Percentiles rank a stretch among this genome's conserved stretches.
Conservation (phyloP, 2,888 invertebrate genomes). For the Dinocampus coccinellae region DNA sequence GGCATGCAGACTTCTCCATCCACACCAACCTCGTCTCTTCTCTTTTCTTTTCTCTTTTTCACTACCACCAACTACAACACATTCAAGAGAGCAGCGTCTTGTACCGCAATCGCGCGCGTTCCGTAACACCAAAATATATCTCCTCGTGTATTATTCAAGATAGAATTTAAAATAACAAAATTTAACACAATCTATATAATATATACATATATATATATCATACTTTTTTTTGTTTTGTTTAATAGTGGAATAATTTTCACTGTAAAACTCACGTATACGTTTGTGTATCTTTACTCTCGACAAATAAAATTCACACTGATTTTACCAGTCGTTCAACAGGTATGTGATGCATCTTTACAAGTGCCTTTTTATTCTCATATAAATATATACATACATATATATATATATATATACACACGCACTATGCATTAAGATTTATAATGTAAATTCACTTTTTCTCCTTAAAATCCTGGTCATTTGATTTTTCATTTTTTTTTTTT, state of each 20-base stretch:
- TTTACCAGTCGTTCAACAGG: neutral
- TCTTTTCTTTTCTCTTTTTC: slow-evolving; percentile 42
- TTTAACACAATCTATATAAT: neutral
- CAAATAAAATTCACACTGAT: neutral
- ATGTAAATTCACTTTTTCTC: neutral
- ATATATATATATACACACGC: neutral
- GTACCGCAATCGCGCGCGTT: slow-evolving; percentile 5
- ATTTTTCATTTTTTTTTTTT: too few species aligned
- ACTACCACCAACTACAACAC: slow-evolving; percentile 40
- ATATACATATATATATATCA: too few species aligned
- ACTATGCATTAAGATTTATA: neutral
- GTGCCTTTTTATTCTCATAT: neutral
- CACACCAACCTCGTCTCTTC: slow-evolving; percentile 29
- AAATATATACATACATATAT: neutral
- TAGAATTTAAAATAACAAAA: neutral
- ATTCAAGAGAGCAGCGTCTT: slow-evolving; percentile 32
- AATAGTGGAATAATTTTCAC: too few species aligned
- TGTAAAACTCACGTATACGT: too few species aligned
- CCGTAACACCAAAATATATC: neutral
- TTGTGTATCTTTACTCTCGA: neutral
- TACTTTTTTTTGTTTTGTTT: too few species aligned
- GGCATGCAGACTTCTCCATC: slow-evolving; percentile 15
- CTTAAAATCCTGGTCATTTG: too few species aligned
- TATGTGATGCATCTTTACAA: neutral
- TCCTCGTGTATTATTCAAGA: neutral